Evolutionary conservation across 2,888 invertebrate species (phyloP).

Genomic region (Yponomeuta evonymella): DNA sequence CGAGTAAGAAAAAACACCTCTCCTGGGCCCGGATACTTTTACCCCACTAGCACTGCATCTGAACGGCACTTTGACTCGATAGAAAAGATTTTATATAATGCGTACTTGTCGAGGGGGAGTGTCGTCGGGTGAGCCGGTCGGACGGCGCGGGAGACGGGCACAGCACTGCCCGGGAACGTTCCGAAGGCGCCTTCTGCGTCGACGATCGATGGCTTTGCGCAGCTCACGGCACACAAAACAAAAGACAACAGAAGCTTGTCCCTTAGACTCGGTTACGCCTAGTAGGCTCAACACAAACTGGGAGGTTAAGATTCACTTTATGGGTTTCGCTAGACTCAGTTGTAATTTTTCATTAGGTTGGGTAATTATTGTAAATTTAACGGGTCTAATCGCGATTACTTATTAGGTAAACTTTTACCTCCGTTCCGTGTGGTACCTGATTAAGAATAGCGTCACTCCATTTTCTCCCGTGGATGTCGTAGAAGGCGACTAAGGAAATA

Average conservation of each 20-base stretch:
- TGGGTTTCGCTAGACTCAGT: no score
- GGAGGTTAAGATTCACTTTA: no score
- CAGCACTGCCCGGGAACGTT: conserved; percentile 61
- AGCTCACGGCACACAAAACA: conserved; percentile 37
- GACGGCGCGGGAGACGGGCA: conserved; percentile 27
- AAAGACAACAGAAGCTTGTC: background rate
- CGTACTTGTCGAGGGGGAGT: conserved; percentile 7
- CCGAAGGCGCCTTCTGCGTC: conserved; percentile 28
- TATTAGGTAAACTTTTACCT: no score
- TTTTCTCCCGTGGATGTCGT: no score
- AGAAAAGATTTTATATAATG: conserved; percentile 9
- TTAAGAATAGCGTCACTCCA: no score
- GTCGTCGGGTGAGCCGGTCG: background rate
- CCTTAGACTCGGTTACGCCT: no score
- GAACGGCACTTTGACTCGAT: background rate
- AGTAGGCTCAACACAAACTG: no score
- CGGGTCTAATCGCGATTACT: no score
- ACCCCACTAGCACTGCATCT: background rate
- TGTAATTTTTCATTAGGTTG: no score
- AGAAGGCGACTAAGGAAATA: no score
- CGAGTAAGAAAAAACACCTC: background rate
- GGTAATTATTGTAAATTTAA: no score
- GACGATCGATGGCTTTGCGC: conserved; percentile 66
- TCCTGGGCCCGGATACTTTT: background rate
- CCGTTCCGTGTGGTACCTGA: no score